A percentile compares a stretch with the other conserved stretches of the same genome.
phyloP scores from a whole-genome alignment of 1,140 invertebrate genomes.

The Hypothenemus hampei region DNA sequence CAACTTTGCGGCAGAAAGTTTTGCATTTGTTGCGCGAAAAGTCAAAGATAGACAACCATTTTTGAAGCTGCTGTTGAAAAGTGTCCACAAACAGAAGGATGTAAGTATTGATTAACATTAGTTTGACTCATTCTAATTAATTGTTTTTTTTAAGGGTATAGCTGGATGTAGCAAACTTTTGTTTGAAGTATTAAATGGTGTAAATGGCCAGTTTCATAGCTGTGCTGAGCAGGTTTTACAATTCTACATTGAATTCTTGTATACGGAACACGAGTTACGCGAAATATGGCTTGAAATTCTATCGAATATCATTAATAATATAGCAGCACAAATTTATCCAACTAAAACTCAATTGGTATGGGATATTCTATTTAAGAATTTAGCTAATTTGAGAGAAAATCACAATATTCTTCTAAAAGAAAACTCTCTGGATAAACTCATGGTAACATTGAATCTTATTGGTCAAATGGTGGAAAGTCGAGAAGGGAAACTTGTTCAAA shows the following conservation, averaged over 20 bases:
- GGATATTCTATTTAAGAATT: constrained; percentile 44
- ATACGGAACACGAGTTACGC: constrained; percentile 50
- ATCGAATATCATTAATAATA: constrained; percentile 54
- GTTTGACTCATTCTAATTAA: background rate
- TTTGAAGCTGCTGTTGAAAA: constrained; percentile 63
- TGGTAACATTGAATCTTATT: constrained; percentile 54
- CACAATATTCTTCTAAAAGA: too few species aligned
- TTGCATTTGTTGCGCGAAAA: constrained; percentile 87
- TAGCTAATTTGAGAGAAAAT: constrained; percentile 36
- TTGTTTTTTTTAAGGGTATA: constrained; percentile 26
- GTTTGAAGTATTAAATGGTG: constrained; percentile 80
- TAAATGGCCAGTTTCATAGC: constrained; percentile 76
- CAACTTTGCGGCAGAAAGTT: constrained; percentile 90
- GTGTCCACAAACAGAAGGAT: constrained; percentile 60
- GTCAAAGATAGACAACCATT: constrained; percentile 74
- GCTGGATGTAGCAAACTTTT: constrained; percentile 74
- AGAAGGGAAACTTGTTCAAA: constrained; percentile 57
- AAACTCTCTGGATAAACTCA: constrained; percentile 36
- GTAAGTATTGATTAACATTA: constrained; percentile 48
- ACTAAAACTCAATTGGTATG: constrained; percentile 60
- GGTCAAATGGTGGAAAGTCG: constrained; percentile 57
- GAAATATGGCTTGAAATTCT: constrained; percentile 59
- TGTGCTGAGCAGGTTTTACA: constrained; percentile 61
- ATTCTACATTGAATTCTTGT: constrained; percentile 57
- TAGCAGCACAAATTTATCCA: constrained; percentile 53